Evolutionary conservation across 2,797 vertebrate species (phyloP).

Genomic region (Centroberyx gerrardi): DNA sequence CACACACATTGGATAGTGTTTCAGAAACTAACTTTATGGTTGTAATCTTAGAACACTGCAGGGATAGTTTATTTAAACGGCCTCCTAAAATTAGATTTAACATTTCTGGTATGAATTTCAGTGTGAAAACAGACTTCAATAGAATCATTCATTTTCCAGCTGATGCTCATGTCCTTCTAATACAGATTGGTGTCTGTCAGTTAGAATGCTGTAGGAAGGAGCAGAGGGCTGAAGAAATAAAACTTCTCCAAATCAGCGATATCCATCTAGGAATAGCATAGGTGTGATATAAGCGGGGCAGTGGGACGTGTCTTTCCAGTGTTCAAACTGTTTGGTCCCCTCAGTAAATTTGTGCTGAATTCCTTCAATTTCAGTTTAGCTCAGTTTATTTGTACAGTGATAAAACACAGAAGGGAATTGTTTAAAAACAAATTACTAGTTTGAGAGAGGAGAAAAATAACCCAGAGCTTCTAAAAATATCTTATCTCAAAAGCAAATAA

Average conservation of each 20-base stretch:
- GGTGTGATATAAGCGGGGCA: background rate
- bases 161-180: background rate
- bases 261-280: background rate
- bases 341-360: background rate
- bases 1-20: background rate
- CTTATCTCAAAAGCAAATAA: too few species aligned
- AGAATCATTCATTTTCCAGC: conserved; percentile 22
- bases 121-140: conserved; percentile 27
- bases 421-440: too few species aligned
- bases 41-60: background rate
- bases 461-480: too few species aligned
- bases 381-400: too few species aligned
- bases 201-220: too few species aligned
- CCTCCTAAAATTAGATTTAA: conserved; percentile 23
- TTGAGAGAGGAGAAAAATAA: too few species aligned
- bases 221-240: too few species aligned
- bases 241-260: too few species aligned
- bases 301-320: background rate
- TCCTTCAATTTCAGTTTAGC: background rate
- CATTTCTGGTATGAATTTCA: conserved; percentile 29
- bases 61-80: conserved; percentile 11
- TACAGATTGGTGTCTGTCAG: background rate
- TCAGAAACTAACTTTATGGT: background rate
- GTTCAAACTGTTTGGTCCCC: background rate
- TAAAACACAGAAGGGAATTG: too few species aligned